Evolutionary conservation across 1,140 invertebrate species (phyloP), one percentile per base, ranked within the genome.

Genomic region (Pogonus chalceus): DNA sequence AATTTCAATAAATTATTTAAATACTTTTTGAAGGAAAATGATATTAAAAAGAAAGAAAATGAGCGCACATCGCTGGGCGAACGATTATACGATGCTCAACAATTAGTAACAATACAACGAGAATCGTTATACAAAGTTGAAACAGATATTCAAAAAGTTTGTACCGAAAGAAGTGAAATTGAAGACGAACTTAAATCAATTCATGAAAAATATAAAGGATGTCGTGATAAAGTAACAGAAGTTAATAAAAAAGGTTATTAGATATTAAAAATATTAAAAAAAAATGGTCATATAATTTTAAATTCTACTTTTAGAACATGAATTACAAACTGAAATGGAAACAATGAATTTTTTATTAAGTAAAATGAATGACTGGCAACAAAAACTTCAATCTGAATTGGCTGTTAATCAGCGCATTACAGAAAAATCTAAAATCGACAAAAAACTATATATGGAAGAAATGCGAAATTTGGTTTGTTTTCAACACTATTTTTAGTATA

Each of bases 371-470:
- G 53, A 64, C 20, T 79, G 76, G 76, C 72, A 77, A 24, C 65
- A 72, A 23, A 73, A 78, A 54, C 72, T 76, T 0, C 73, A 78
- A 56, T 74, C 73, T 0, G 72, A 78, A 50, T 64, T 79, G 23
- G 67, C 68, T 0, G 68, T 78, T 47, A 77, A 72, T 58, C 74
- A 78, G 56, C 67, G 77, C 21, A 70, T 77, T 57, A 72, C 75
- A 0, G 76, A 78, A 58, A 79, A 79, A 63, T 75, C 76, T 59
- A 64, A 66, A 20, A 65, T 66, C 24, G 77, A 80, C 54, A 77
- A 77, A 55, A 59, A 60, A 21, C 61, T 65, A 20, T 58, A 76
- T n/a, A 69, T 71, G 9, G 69, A 72, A 31, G 73, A 79, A 56
- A 78, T 79, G 59, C 62, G 73, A 20, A 63, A 74, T 56, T 64